Evolutionary conservation across 1,140 invertebrate genomes (phyloP), one percentile per base, ranked within the genome.

Genomic region (Drosophila triauraria): DNA sequence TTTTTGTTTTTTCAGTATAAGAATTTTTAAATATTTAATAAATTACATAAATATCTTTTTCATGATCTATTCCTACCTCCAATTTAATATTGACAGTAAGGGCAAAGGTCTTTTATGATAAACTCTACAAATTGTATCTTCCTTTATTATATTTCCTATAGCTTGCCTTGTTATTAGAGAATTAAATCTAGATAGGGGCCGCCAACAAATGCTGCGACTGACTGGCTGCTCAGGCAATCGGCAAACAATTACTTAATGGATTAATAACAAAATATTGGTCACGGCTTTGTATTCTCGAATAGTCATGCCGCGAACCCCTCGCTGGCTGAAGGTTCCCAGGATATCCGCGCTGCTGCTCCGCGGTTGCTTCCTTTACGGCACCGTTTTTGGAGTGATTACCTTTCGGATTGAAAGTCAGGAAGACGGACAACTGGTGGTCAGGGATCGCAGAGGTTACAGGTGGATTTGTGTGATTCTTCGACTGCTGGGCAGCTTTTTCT

Each of bases 211-310:
- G 17, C 25, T 10, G 6, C 2, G 1, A 42, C 25, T 63, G 53
- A 59, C 38, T 23, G 48, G 10, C 23, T 46, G 40, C 10, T 46
- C 32, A 58, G 7, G 4, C 48, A 58, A 42, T 32, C 23, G 61
- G 8, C 20, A 68, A 69, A 68, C 65, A 69, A 69, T 69, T 68
- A 57, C 51, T 25, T 48, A 71, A 71, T 71, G 68, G 51, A 13
- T 48, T 25, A 32, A 42, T 47, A 20, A 15, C 23, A 12, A 9
- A 25, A n/a, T 43, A 32, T 32, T 13, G 25, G 35, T n/a, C 8
- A 17, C 7, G 12, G 12, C 17, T 32, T 17, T 40, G 7, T 1
- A 12, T 13, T 15, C 7, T 25, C 3, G 5, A 56, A 40, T 23
- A 72, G 69, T 72, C 51, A 72, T 72, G 68, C 2, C 25, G 27